Conservation (phyloP, 1,140 invertebrate genomes). For the Euura lappo region DNA sequence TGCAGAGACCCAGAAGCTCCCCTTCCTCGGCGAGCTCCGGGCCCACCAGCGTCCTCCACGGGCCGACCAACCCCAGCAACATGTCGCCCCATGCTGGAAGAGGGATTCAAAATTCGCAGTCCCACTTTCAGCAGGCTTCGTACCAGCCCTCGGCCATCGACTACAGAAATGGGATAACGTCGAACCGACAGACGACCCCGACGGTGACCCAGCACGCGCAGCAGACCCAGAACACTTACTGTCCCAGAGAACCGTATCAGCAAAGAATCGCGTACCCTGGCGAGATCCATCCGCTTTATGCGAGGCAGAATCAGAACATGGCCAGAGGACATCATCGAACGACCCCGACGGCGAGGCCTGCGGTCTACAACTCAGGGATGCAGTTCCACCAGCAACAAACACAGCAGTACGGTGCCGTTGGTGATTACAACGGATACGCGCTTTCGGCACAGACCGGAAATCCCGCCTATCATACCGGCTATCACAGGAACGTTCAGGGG, state of each 20-base stretch:
- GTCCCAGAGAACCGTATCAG: conserved; percentile 48
- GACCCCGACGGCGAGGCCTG: conserved; percentile 31
- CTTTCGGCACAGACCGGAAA: conserved; percentile 23
- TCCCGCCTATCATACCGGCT: conserved; percentile 15
- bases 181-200: conserved; percentile 37
- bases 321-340: conserved; percentile 40
- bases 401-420: conserved; percentile 44
- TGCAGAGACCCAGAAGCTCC: conserved; percentile 55
- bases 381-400: conserved; percentile 51
- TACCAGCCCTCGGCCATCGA: conserved; percentile 49
- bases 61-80: conserved; percentile 34
- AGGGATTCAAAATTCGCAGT: conserved; percentile 33
- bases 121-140: conserved; percentile 47
- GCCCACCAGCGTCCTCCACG: conserved; percentile 41
- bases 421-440: conserved; percentile 55
- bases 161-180: conserved; percentile 52
- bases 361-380: conserved; percentile 49
- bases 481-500: conserved; percentile 38
- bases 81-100: conserved; percentile 46
- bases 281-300: conserved; percentile 64
- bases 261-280: conserved; percentile 45
- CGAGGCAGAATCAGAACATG: conserved; percentile 51
- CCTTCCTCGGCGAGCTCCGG: conserved; percentile 51
- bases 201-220: conserved; percentile 38
- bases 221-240: conserved; percentile 47